These are phyloP conservation scores for Paraplagusia blochii DNA, from an alignment of 2,113 vertebrate species.

Conservation along the genomic window DNA sequence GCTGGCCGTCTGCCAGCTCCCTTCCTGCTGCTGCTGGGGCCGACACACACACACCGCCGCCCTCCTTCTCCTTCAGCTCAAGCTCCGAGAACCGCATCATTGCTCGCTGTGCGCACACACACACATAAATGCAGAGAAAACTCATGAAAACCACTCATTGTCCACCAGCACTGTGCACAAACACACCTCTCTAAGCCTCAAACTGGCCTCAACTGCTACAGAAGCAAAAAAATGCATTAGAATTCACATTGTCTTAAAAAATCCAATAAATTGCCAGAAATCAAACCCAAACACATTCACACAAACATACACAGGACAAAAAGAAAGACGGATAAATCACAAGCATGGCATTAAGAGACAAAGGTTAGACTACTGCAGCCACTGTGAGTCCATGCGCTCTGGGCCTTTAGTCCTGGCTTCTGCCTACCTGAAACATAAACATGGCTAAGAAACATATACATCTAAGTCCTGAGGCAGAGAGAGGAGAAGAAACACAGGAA, in stretches of 20 bases:
- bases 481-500: constrained; percentile 39
- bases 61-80: constrained; percentile 96
- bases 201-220: constrained; percentile 69
- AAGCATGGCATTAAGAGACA: constrained; percentile 70
- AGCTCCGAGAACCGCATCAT: constrained; percentile 99
- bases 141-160: constrained; percentile 76
- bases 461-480: constrained; percentile 68
- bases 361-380: constrained; percentile 72
- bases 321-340: constrained; percentile 60
- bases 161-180: constrained; percentile 31
- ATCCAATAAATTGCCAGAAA: constrained; percentile 58
- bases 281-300: constrained; percentile 47
- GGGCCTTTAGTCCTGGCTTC: constrained; percentile 69
- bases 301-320: constrained; percentile 53
- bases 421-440: constrained; percentile 73
- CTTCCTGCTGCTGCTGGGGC: constrained; percentile 79
- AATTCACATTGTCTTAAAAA: constrained; percentile 59
- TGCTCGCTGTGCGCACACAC: constrained; percentile 84
- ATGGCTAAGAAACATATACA: constrained; percentile 70
- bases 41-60: constrained; percentile 75
- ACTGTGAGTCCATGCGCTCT: constrained; percentile 73
- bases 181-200: constrained; percentile 65
- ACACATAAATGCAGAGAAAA: constrained; percentile 71
- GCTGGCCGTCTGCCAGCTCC: constrained; percentile 88
- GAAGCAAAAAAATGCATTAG: constrained; percentile 64